phyloP scores from a whole-genome alignment of 2,888 invertebrate genomes.

The Chloroclysta siterata region DNA sequence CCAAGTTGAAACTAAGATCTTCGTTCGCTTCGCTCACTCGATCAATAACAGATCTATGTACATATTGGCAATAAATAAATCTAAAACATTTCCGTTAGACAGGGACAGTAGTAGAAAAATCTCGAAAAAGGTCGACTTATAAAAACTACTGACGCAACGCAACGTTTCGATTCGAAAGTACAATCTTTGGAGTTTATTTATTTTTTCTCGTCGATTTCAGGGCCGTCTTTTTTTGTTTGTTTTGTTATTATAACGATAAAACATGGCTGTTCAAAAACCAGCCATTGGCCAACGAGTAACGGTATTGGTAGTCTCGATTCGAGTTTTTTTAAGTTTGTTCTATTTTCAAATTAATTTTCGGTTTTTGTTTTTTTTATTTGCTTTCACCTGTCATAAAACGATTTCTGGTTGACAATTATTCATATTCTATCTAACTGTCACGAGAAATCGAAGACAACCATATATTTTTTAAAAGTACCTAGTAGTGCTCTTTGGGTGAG shows the following conservation, averaged over 20 bases:
- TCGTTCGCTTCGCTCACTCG: too few relatives aligned
- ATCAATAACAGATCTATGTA: too few relatives aligned
- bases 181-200: conserved; percentile 8
- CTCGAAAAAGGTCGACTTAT: conserved; percentile 44
- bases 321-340: conserved; percentile 12
- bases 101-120: conserved; percentile 40
- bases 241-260: conserved; percentile 22
- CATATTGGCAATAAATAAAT: too few relatives aligned
- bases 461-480: too few relatives aligned
- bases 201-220: conserved; percentile 31
- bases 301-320: conserved; percentile 11
- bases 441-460: too few relatives aligned
- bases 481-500: too few relatives aligned
- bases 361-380: too few relatives aligned
- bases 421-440: too few relatives aligned
- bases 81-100: too few relatives aligned
- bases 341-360: not conserved
- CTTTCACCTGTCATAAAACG: too few relatives aligned
- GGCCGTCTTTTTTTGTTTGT: conserved; percentile 38
- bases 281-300: conserved; percentile 18
- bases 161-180: conserved; percentile 47
- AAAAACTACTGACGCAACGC: conserved; percentile 49
- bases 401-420: too few relatives aligned
- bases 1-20: too few relatives aligned
- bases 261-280: conserved; percentile 25